Percentiles rank a stretch among this genome's conserved stretches.
Conservation (phyloP, 2,113 vertebrate species). For the Lophura nycthemera region DNA sequence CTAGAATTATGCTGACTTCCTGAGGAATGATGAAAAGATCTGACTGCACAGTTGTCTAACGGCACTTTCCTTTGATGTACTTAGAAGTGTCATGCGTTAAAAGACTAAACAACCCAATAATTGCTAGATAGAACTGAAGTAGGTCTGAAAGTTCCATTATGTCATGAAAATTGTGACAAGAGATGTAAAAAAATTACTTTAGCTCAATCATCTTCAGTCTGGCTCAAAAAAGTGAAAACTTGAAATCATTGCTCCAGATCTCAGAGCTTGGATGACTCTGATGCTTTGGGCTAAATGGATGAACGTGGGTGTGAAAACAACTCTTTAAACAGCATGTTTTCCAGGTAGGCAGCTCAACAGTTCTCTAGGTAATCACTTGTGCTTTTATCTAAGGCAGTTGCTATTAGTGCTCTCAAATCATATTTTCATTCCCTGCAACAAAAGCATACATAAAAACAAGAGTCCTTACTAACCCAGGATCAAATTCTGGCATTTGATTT, state of each 20-base stretch:
- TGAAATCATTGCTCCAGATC: slow-evolving; percentile 16
- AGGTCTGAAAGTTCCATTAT: slow-evolving; percentile 46
- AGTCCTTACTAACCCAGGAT: not conserved
- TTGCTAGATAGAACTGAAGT: slow-evolving; percentile 39
- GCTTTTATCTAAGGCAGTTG: not conserved
- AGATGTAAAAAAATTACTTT: slow-evolving; percentile 5
- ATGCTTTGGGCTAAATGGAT: not conserved
- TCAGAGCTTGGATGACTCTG: not conserved
- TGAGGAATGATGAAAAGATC: slow-evolving; percentile 18
- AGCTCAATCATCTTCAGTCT: slow-evolving; percentile 19
- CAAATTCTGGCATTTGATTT: not conserved
- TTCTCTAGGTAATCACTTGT: not conserved
- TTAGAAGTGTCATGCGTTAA: slow-evolving; percentile 39
- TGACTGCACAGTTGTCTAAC: not conserved
- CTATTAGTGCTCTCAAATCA: not conserved
- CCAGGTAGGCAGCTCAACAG: not conserved
- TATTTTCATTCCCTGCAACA: slow-evolving; percentile 24
- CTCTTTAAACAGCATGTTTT: slow-evolving; percentile 20
- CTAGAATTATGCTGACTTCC: slow-evolving; percentile 2
- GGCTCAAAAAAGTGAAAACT: slow-evolving; percentile 4
- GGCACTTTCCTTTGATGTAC: slow-evolving; percentile 51
- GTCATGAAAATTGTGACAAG: slow-evolving; percentile 46
- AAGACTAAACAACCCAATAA: slow-evolving; percentile 36
- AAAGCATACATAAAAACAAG: not conserved
- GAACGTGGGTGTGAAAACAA: slow-evolving; percentile 23